phyloP scores from a whole-genome alignment of 2,797 vertebrate species.

The Oreochromis mossambicus region DNA sequence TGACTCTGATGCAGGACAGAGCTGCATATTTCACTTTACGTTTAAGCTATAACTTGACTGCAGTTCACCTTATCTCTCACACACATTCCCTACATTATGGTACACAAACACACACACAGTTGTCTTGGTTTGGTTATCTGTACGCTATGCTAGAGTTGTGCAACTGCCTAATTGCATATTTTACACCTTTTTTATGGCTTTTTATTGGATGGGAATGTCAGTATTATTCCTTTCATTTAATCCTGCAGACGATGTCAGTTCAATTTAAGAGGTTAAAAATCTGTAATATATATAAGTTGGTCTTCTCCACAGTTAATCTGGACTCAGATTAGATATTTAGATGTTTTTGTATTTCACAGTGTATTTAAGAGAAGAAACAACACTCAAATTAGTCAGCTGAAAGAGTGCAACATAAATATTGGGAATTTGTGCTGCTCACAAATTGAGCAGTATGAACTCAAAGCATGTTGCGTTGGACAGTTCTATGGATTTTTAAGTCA shows the following conservation, averaged over 20 bases:
- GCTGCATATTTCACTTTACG: neutral
- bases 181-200: neutral
- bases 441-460: neutral
- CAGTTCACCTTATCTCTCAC: slow-evolving; percentile 48
- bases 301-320: neutral
- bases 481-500: neutral
- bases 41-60: slow-evolving; percentile 29
- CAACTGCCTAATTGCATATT: slow-evolving; percentile 21
- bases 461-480: neutral
- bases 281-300: neutral
- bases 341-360: neutral
- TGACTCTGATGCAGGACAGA: neutral
- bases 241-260: neutral
- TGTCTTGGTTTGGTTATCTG: slow-evolving; percentile 21
- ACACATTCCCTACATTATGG: slow-evolving; percentile 5
- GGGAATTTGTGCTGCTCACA: neutral
- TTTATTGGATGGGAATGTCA: neutral
- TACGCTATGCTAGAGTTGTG: neutral
- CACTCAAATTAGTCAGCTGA: neutral
- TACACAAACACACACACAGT: neutral
- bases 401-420: neutral
- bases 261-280: neutral
- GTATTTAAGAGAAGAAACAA: neutral
- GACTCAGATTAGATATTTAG: neutral
- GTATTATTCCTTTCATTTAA: neutral